Evolutionary conservation across 2,888 invertebrate genomes (phyloP), one percentile per base, ranked within the genome.

Genomic region (Drosophila austrosaltans): DNA sequence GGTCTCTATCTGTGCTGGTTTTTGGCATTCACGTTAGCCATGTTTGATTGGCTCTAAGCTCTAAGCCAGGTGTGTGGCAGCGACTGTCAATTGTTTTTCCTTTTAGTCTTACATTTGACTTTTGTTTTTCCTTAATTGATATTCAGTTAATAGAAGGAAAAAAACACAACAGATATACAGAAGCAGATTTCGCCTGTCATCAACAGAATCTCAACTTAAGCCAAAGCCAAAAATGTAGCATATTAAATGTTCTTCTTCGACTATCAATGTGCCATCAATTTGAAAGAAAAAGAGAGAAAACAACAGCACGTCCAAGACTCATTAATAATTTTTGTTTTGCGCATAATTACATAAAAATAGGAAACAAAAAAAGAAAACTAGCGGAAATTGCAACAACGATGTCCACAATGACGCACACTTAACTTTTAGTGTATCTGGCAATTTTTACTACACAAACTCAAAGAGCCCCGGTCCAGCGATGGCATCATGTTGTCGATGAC

Each of bases 41-140:
- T 75, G 77, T 81, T 85, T 87, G 82, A 87, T 82, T 85, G 87
- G 73, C 77, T 57, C 76, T 85, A 85, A 87, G 82, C 78, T 69
- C 70, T 68, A 32, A 53, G 70, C 68, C 58, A 73, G 68, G 68
- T 68, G 68, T 63, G 42, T 66, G 74, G 57, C 74, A 79, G 67
- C 69, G 67, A 68, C 74, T 72, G 65, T 69, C 76, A 67, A 73
- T 79, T 75, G 73, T 68, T 69, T 69, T 65, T 75, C 78, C 78
- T 64, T 63, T 61, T 64, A 53, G 72, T 65, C 36, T 67, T 72
- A 39, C 75, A 54, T 72, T 81, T 85, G 87, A 78, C 82, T 87
- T 84, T 76, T 73, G 73, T 59, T 36, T 39, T 32, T 69, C 74
- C 74, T 81, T 86, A 87, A 87, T 87, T 87, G 87, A 87, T 83